Percentiles rank a stretch among this genome's conserved stretches.
Evolutionary conservation across 1,140 invertebrate species (phyloP).

Genomic region (Drosophila paulistorum): DNA sequence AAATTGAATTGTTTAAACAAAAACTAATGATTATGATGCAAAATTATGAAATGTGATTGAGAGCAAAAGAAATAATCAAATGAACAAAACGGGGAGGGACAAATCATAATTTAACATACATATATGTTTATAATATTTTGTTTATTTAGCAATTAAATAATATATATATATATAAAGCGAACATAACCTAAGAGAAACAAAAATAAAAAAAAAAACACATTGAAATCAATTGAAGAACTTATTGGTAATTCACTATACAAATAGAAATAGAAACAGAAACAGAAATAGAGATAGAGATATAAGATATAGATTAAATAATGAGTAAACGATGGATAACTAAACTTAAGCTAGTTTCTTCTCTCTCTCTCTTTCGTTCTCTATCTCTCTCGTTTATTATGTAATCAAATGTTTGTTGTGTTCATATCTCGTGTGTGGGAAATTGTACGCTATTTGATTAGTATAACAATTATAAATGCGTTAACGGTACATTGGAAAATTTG

Average conservation of each 20-base stretch:
- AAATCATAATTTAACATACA: conserved; percentile 3
- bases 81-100: not conserved
- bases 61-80: too few species aligned
- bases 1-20: too few species aligned
- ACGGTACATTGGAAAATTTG: conserved; percentile 77
- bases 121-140: conserved; percentile 11
- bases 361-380: conserved; percentile 23
- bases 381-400: not conserved
- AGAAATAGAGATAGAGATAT: conserved; percentile 30
- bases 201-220: not conserved
- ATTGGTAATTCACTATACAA: conserved; percentile 1
- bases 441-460: conserved; percentile 59
- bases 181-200: conserved; percentile 3
- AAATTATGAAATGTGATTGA: too few species aligned
- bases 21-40: too few species aligned
- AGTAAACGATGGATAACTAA: conserved; percentile 53
- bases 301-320: conserved; percentile 63
- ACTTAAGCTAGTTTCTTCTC: conserved; percentile 37
- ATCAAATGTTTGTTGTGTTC: conserved; percentile 8
- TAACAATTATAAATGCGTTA: conserved; percentile 81
- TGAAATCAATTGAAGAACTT: conserved; percentile 10
- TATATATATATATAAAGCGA: not conserved
- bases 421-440: conserved; percentile 50
- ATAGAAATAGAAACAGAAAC: conserved; percentile 33
- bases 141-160: conserved; percentile 9